phyloP scores from a whole-genome alignment of 1,140 invertebrate genomes.

The Temnothorax longispinosus region DNA sequence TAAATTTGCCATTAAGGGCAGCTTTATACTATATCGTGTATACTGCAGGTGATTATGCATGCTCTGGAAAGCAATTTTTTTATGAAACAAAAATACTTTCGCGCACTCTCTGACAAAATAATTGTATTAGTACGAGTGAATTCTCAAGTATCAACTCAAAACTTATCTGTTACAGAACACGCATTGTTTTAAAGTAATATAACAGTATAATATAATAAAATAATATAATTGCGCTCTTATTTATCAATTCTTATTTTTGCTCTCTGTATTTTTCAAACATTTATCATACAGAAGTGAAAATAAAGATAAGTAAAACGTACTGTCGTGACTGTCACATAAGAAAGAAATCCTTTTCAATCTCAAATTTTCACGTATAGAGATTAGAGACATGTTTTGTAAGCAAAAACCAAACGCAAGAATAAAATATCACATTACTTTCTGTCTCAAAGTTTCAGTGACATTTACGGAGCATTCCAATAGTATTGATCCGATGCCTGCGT shows the following conservation, averaged over 20 bases:
- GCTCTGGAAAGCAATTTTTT: not conserved
- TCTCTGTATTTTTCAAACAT: not conserved
- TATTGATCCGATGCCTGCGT: constrained; percentile 31
- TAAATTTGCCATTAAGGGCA: not conserved
- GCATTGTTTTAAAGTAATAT: not conserved
- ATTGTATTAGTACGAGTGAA: not conserved
- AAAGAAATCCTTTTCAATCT: not conserved
- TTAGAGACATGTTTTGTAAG: not conserved
- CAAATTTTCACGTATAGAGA: constrained; percentile 16
- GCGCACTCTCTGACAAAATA: not conserved
- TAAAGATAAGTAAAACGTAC: not conserved
- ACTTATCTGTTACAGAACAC: not conserved
- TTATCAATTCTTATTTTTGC: no score
- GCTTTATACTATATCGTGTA: not conserved
- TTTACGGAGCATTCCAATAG: constrained; percentile 29
- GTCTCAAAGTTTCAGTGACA: constrained; percentile 31
- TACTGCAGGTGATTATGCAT: not conserved
- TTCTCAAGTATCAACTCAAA: not conserved
- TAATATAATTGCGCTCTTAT: not conserved
- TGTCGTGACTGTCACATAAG: not conserved
- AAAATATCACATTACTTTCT: constrained; percentile 36
- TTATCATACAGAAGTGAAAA: not conserved
- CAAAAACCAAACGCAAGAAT: constrained; percentile 11
- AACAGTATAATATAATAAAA: not conserved
- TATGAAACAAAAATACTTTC: not conserved